Evolutionary conservation across 2,888 invertebrate species (phyloP).

Genomic region (Aleiodes alternator): DNA sequence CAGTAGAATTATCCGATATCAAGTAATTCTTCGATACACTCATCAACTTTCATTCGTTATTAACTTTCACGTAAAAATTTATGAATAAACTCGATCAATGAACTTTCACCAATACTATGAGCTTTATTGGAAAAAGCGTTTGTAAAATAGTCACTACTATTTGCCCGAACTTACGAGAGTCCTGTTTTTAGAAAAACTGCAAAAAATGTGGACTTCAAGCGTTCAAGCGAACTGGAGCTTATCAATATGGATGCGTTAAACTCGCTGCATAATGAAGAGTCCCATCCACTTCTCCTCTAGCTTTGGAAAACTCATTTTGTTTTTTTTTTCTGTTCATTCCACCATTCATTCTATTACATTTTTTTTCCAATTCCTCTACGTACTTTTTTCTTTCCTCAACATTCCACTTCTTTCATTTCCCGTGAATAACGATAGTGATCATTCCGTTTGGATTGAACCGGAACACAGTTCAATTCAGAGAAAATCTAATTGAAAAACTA

Average conservation of each 20-base stretch:
- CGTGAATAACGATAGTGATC: slow-evolving; percentile 25
- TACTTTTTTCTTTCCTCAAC: slow-evolving; percentile 25
- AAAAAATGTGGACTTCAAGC: not conserved
- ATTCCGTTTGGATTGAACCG: slow-evolving; percentile 5
- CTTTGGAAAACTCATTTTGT: slow-evolving; percentile 37
- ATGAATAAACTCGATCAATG: slow-evolving; percentile 10
- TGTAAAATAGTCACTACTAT: not conserved
- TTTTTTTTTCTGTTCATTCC: not conserved
- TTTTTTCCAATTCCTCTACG: too few relatives aligned
- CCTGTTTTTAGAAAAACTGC: slow-evolving; percentile 3
- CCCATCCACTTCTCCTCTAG: slow-evolving; percentile 22
- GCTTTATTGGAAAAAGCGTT: slow-evolving; percentile 18
- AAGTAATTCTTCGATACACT: not conserved
- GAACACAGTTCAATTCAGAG: slow-evolving; percentile 30
- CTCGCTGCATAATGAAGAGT: slow-evolving; percentile 65
- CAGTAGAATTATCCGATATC: not conserved
- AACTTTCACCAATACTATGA: slow-evolving; percentile 2
- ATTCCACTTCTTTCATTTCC: slow-evolving; percentile 33
- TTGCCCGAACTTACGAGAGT: not conserved
- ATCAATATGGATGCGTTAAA: slow-evolving; percentile 69
- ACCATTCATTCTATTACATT: not conserved
- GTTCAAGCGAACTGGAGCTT: slow-evolving; percentile 53
- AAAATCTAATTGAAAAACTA: slow-evolving; percentile 28
- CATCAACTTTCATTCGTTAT: slow-evolving; percentile 8
- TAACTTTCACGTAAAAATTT: not conserved